Conservation (phyloP, 2,113 vertebrate species). For the Gracilinanus agilis region DNA sequence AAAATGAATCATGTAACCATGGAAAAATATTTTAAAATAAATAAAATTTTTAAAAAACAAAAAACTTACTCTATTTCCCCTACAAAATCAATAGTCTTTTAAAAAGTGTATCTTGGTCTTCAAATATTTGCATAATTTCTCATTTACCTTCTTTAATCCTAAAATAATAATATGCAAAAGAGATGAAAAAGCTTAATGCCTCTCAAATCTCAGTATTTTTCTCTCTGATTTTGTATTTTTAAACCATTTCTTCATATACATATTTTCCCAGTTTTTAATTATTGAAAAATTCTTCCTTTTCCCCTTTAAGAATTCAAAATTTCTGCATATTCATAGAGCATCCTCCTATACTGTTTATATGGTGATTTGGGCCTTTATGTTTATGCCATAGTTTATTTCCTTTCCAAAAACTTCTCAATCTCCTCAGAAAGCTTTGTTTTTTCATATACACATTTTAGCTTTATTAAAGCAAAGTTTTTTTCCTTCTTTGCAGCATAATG, state of each 20-base stretch:
- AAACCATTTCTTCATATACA: neutral
- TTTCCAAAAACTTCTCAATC: neutral
- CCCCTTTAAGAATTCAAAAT: neutral
- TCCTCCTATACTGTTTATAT: neutral
- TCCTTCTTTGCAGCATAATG: neutral
- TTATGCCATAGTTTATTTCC: neutral
- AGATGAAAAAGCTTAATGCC: neutral
- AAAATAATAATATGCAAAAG: neutral
- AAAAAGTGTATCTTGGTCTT: neutral
- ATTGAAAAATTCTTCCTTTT: neutral
- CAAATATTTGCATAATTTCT: neutral
- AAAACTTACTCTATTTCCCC: neutral
- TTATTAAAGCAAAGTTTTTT: neutral
- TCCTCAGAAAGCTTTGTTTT: neutral
- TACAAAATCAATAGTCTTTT: neutral
- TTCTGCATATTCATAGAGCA: neutral
- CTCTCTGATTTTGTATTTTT: neutral
- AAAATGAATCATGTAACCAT: no score
- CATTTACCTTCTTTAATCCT: neutral
- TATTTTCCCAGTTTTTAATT: neutral
- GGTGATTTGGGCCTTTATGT: neutral
- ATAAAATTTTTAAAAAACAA: no score
- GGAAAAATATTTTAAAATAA: no score
- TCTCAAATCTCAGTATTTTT: neutral
- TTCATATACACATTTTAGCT: neutral